Base-by-base conservation (phyloP, 2,113 vertebrate species). In the Dicrurus megarhynchus region DNA sequence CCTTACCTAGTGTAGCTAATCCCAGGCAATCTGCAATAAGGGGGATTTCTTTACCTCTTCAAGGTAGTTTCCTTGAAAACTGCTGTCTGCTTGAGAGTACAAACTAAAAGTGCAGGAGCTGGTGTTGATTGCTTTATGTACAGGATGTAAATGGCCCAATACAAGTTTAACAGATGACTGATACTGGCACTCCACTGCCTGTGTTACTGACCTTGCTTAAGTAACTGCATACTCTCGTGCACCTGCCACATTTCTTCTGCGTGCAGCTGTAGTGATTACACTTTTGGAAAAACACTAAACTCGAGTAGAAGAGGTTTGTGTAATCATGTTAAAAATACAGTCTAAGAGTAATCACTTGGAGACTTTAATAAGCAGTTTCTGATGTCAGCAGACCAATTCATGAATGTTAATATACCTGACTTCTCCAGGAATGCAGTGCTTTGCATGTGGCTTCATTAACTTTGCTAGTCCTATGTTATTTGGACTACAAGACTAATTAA, bases 351-450 rank as follows among this genome's bases (percentile, higher is more conserved):
- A 16, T 69, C 24, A 13, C 23, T 46, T 37, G 33, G 13, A 73
- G 21, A 30, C 44, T 60, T 82, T 28, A 32, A 17, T 64, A 60
- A 83, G 21, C 46, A 52, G 27, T 82, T 86, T 74, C 37, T 4
- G 7, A 1, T 63, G 28, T 53, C 28, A 71, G 0, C 26, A 75
- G 82, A 39, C 5, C 4, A 61, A 5, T 42, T 53, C 0, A 19
- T 53, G 41, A 60, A 59, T 89, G 68, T 28, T 73, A 11, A 52
- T 65, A 47, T 33, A 79, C 11, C 17, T 56, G 41, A 23, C 22
- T 74, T 71, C 24, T 79, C 32, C 37, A 61, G 44, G 26, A 89
- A 61, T 86, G 57, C 27, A 50, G 16, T 83, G 28, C 33, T 85
- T 90, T 74, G 44, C 33, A 16, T 13, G 7, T 78, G 49, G 33